phyloP scores from a whole-genome alignment of 2,113 vertebrate genomes.

The Atractosteus spatula region DNA sequence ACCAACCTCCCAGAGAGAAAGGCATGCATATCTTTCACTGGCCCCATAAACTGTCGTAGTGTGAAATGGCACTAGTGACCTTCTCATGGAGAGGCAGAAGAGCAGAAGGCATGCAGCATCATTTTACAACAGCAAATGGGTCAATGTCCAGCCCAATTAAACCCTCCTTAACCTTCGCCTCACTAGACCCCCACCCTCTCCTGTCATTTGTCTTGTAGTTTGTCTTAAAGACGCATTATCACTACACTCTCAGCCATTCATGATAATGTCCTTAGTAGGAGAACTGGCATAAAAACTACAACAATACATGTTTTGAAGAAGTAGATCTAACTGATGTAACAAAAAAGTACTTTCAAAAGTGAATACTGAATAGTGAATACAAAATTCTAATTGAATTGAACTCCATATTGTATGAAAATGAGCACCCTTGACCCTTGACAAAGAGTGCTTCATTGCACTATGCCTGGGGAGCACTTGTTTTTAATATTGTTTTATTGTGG shows the following conservation, averaged over 20 bases:
- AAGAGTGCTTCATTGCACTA: too few relatives aligned
- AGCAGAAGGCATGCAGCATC: slow-evolving; percentile 50
- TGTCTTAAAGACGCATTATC: slow-evolving; percentile 15
- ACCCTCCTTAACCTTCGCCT: slow-evolving; percentile 61
- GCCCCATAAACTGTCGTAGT: slow-evolving; percentile 56
- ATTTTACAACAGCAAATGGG: slow-evolving; percentile 58
- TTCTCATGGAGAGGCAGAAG: slow-evolving; percentile 35
- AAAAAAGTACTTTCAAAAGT: too few relatives aligned
- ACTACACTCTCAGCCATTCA: background rate
- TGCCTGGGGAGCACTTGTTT: too few relatives aligned
- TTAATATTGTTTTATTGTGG: too few relatives aligned
- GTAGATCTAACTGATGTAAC: too few relatives aligned
- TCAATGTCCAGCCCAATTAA: slow-evolving; percentile 57
- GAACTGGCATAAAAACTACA: slow-evolving; percentile 37
- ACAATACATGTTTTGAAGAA: too few relatives aligned
- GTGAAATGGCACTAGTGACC: slow-evolving; percentile 38
- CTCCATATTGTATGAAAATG: too few relatives aligned
- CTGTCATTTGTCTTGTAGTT: slow-evolving; percentile 55
- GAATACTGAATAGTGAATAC: too few relatives aligned
- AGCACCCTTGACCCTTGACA: too few relatives aligned
- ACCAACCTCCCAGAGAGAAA: slow-evolving; percentile 51
- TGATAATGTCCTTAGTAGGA: slow-evolving; percentile 30
- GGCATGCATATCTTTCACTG: slow-evolving; percentile 40
- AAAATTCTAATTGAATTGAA: too few relatives aligned
- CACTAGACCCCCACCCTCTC: slow-evolving; percentile 55